Percentiles rank a stretch among this genome's conserved stretches.
Conservation (phyloP, 2,888 invertebrate species). For the Diplazon laetatorius region DNA sequence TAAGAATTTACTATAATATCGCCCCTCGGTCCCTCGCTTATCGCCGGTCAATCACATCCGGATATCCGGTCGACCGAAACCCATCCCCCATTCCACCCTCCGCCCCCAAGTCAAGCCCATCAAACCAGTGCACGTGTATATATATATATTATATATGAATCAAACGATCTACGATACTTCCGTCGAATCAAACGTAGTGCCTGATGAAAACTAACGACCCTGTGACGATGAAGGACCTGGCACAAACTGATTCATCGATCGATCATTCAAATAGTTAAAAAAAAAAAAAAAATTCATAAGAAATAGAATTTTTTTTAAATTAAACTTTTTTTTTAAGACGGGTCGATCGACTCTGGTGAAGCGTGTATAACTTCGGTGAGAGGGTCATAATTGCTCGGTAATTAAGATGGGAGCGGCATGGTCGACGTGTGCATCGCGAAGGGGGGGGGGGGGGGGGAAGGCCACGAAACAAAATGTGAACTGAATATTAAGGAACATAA, state of each 20-base stretch:
- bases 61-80: constrained; percentile 60
- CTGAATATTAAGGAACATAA: constrained; percentile 41
- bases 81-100: constrained; percentile 49
- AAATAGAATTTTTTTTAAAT: too few species aligned
- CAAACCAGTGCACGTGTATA: constrained; percentile 33
- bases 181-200: background rate
- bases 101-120: background rate
- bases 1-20: too few species aligned
- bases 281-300: too few species aligned
- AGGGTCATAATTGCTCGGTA: constrained; percentile 70
- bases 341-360: constrained; percentile 36
- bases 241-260: background rate
- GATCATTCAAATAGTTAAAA: background rate
- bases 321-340: constrained; percentile 34
- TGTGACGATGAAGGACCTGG: background rate
- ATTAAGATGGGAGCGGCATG: constrained; percentile 72
- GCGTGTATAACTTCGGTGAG: constrained; percentile 15
- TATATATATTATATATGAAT: too few species aligned
- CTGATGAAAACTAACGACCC: constrained; percentile 5
- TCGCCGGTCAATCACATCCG: too few species aligned
- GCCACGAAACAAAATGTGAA: constrained; percentile 4
- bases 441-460: too few species aligned
- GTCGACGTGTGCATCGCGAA: constrained; percentile 60
- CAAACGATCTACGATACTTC: background rate
- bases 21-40: too few species aligned